Conservation (phyloP, 2,797 vertebrate genomes). For the Uromys caudimaculatus region DNA sequence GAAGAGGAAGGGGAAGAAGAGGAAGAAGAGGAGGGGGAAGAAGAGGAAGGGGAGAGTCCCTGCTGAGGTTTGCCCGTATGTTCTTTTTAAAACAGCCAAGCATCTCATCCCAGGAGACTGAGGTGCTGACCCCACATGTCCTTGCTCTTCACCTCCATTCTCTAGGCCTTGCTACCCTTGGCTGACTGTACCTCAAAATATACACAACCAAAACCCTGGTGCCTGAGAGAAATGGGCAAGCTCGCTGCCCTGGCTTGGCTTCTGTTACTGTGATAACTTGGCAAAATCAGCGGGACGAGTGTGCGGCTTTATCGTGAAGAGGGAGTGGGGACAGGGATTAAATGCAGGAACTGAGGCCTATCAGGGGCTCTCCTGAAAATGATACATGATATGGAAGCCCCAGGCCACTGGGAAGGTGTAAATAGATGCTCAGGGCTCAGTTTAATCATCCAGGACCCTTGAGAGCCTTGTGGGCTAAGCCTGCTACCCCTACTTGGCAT, state of each 20-base stretch:
- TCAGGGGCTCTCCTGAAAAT: not conserved
- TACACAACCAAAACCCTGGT: not conserved
- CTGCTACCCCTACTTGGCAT: not conserved
- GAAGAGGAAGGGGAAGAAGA: not conserved
- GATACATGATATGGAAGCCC: not conserved
- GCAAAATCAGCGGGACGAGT: not conserved
- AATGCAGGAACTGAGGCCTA: not conserved
- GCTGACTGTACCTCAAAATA: not conserved
- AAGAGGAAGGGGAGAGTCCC: not conserved
- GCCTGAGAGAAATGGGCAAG: not conserved
- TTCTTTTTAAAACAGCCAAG: not conserved
- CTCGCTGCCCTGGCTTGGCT: not conserved
- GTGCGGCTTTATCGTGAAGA: not conserved
- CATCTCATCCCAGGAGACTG: not conserved
- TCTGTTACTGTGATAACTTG: not conserved
- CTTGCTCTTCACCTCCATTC: not conserved
- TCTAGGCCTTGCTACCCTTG: too few species aligned
- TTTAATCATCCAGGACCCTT: not conserved
- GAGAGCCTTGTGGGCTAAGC: not conserved
- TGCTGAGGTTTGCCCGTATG: not conserved
- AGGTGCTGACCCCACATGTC: not conserved
- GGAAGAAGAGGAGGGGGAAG: not conserved
- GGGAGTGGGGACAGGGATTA: not conserved
- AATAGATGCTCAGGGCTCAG: too few species aligned
- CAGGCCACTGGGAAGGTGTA: not conserved